Evolutionary conservation across 2,113 vertebrate genomes (phyloP), one percentile per base, ranked within the genome.

Genomic region (Monarcha castaneiventris): DNA sequence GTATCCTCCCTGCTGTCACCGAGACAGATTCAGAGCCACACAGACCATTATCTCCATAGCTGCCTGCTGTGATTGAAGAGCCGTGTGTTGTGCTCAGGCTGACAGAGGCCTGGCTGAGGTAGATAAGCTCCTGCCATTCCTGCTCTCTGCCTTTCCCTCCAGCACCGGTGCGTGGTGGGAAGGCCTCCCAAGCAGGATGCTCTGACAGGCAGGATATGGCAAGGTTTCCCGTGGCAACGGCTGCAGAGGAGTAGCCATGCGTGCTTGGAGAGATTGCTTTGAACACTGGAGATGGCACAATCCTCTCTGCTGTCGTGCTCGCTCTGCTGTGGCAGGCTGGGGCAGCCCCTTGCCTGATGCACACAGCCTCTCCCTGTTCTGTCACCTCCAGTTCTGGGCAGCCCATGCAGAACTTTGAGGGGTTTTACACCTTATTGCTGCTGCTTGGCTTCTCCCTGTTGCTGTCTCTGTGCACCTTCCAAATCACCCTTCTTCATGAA

Each of bases 61-160:
- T 96, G 85, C 61, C 67, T 94, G 93, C 81, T 79, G 51, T 78
- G 82, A 93, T 64, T 86, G 49, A 79, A 82, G 90, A 83, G 86
- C 78, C 0, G 2, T 56, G 72, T 91, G 55, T 82, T 4, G 6
- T 84, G 66, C 5, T 8, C 88, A 71, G 62, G 59, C 90, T 96
- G 94, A 92, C 85, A 86, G 87, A 59, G 80, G 74, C 63, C 96
- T 97, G 96, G 56, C 85, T 84, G 81, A 84, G 89, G 9, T 16
- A 88, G 97, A 97, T 96, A 95, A 97, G 95, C 95, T 72, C n/a
- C 89, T 92, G 80, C 91, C 64, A 25, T 76, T 93, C 32, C 77
- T 83, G 49, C 26, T 72, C 64, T n/a, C 71, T 71, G 68, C 80
- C 76, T 78, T 87, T 83, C 44, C 59, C 61, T 56, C 12, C 55